Base-by-base conservation (phyloP, 1,140 invertebrate species). In the Adelges cooleyi region DNA sequence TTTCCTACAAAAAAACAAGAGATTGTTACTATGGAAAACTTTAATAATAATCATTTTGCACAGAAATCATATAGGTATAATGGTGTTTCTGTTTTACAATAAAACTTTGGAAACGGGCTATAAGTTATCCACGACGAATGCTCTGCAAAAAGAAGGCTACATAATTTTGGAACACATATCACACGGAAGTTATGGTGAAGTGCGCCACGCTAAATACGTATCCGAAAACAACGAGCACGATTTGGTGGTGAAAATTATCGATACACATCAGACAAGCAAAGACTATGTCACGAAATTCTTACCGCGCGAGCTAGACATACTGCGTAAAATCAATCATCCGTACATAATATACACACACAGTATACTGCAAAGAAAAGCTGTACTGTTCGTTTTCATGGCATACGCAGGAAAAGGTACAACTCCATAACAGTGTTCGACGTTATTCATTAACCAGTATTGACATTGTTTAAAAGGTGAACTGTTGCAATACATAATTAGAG, bases 181-280 rank as follows among this genome's bases (percentile, higher is more conserved):
- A 46, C 15, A 62, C 33, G 42, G 56, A 29, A 62, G 56, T 48
- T 62, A 33, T 22, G 42, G 56, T 29, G 56, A 62, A 48, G 56
- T 62, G n/a, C n/a, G 56, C 0, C 25, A 62, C 33, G 23, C 42
- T 44, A 62, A 48, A 62, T 20, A 48, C 20, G 13, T 54, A 66
- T n/a, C 25, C 13, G 40, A 66, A 51, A 23, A 48, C 4, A 29
- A 42, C 0, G 42, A 62, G 13, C 54, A 46, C 13, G 36, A 49
- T 51, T 18, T 86, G 67, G 84, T 84, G 1, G 85, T 84, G 68
- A 90, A 90, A 78, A 80, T 90, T 1, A 85, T 89, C 51, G 84
- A 89, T 71, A 82, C 81, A 2, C 73, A 77, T 3, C 80, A 80
- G 67, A 84, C 85, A 0, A 82, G 85, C 1, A 80, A 81, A 68